Percentiles rank a stretch among this genome's conserved stretches.
phyloP scores from a whole-genome alignment of 2,888 invertebrate species.

The Tribolium freemani region DNA sequence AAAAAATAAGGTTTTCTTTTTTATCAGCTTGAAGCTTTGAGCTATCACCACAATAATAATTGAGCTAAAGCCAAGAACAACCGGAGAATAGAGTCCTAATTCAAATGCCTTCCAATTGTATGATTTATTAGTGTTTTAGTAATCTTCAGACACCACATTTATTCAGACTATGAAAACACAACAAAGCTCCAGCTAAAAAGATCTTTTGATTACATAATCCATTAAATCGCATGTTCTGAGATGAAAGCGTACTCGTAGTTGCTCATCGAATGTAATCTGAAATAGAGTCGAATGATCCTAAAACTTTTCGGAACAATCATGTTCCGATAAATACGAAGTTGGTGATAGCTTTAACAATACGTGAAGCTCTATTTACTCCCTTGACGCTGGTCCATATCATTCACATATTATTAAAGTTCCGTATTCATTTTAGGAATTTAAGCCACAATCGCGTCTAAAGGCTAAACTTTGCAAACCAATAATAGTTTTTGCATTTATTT shows the following conservation, averaged over 20 bases:
- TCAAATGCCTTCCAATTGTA: neutral
- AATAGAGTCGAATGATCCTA: neutral
- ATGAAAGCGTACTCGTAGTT: neutral
- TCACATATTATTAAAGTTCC: constrained; percentile 29
- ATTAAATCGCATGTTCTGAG: no score
- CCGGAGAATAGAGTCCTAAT: neutral
- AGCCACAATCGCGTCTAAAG: neutral
- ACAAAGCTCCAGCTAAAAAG: no score
- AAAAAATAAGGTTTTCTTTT: no score
- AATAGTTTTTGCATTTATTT: constrained; percentile 26
- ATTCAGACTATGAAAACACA: no score
- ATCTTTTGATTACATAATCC: no score
- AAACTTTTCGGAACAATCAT: constrained; percentile 7
- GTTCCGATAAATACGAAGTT: neutral
- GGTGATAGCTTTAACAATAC: constrained; percentile 15
- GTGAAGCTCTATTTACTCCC: neutral
- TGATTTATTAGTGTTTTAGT: neutral
- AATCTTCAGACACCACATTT: neutral
- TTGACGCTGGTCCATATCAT: constrained; percentile 6
- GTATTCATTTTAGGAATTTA: constrained; percentile 18
- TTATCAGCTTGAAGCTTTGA: no score
- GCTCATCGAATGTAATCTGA: neutral
- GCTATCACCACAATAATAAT: neutral
- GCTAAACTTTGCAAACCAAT: constrained; percentile 23
- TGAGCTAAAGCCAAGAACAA: neutral